Percentiles rank a stretch among this genome's conserved stretches.
phyloP scores from a whole-genome alignment of 2,113 vertebrate genomes.

The Mellivora capensis region DNA sequence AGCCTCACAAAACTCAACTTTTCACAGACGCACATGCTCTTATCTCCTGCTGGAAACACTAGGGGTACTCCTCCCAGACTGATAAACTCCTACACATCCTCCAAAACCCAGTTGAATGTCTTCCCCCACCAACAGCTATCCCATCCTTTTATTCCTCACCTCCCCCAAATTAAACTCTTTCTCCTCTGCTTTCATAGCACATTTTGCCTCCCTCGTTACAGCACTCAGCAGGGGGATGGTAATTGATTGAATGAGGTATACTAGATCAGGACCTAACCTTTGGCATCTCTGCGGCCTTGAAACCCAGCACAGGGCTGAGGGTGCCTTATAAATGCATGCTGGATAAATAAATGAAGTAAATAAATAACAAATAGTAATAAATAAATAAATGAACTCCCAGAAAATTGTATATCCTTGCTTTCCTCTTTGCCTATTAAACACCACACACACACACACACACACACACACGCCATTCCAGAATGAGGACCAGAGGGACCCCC shows the following conservation, averaged over 20 bases:
- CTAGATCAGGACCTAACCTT: background rate
- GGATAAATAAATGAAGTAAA: background rate
- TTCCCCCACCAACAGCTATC: background rate
- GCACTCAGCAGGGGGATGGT: fast-evolving
- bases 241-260: background rate
- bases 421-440: background rate
- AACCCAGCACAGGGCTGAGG: background rate
- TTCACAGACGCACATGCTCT: background rate
- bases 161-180: background rate
- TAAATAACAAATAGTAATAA: too few relatives aligned
- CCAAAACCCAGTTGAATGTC: background rate
- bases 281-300: background rate
- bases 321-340: background rate
- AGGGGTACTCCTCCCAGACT: background rate
- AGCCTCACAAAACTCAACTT: background rate
- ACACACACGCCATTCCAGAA: background rate
- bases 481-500: background rate
- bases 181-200: background rate
- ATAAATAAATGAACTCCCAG: background rate
- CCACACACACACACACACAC: background rate
- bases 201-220: background rate
- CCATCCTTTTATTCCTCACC: background rate
- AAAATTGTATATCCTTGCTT: background rate
- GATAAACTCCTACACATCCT: background rate
- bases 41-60: background rate